phyloP scores from a whole-genome alignment of 2,888 invertebrate genomes.

The Polydrusus tereticollis region DNA sequence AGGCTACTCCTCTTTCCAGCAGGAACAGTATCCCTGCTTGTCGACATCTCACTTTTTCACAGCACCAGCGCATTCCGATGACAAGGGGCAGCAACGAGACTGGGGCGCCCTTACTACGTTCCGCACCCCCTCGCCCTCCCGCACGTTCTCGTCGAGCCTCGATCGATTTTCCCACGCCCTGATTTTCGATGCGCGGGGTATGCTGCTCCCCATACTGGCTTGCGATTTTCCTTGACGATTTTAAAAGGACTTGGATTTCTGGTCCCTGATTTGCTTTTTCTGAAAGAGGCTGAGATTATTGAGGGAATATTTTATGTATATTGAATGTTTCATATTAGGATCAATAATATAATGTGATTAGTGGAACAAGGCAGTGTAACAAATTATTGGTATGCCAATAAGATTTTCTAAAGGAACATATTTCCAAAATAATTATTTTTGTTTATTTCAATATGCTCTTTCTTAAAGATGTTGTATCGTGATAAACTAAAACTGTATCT shows the following conservation, averaged over 20 bases:
- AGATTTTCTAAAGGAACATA: no score
- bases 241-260: not conserved
- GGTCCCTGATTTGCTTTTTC: not conserved
- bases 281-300: not conserved
- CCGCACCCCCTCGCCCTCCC: constrained; percentile 8
- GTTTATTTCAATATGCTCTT: no score
- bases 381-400: no score
- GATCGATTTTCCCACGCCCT: constrained; percentile 51
- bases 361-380: no score
- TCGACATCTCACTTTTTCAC: constrained; percentile 49
- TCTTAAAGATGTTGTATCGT: no score
- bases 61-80: constrained; percentile 46
- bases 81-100: constrained; percentile 47
- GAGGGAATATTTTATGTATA: not conserved
- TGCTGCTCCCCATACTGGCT: constrained; percentile 41
- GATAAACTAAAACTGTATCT: no score
- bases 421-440: no score
- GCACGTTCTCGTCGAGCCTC: constrained; percentile 27
- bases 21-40: constrained; percentile 38
- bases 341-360: no score
- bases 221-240: constrained; percentile 33
- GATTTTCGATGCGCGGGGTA: constrained; percentile 49
- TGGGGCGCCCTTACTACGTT: constrained; percentile 44
- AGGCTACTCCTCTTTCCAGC: constrained; percentile 35
- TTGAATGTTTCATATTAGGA: no score